A percentile compares a stretch with the other conserved stretches of the same genome.
Evolutionary conservation across 2,113 vertebrate species (phyloP).

Genomic region (Mus spicilegus): DNA sequence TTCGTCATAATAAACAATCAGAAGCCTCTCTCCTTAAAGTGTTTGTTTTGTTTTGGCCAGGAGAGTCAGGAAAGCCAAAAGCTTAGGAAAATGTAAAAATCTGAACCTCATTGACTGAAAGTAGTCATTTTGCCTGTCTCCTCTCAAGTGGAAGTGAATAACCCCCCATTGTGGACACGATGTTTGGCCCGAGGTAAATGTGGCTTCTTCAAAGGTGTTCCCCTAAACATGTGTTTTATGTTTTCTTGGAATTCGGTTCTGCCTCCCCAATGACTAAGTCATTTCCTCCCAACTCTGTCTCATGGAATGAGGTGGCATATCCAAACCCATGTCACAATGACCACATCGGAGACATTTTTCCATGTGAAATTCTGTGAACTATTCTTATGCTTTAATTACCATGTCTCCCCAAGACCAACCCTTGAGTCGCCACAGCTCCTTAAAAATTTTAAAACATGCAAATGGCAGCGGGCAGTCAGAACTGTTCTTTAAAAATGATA

Average conservation of each 20-base stretch:
- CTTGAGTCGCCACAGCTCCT: conserved; percentile 13
- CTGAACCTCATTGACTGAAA: conserved; percentile 40
- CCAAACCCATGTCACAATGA: conserved; percentile 64
- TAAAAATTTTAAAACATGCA: conserved; percentile 20
- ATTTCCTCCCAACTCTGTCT: conserved; percentile 64
- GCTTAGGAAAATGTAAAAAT: conserved; percentile 52
- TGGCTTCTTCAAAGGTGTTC: conserved; percentile 50
- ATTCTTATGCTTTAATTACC: conserved; percentile 72
- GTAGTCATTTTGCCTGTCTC: neutral
- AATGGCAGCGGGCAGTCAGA: conserved; percentile 37
- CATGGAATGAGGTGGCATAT: conserved; percentile 71
- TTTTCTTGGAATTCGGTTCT: conserved; percentile 63
- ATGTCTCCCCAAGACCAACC: conserved; percentile 59
- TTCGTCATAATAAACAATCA: conserved; percentile 34
- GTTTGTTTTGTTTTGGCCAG: neutral
- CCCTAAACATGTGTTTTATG: conserved; percentile 41
- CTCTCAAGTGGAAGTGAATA: conserved; percentile 7
- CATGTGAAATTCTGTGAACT: conserved; percentile 66
- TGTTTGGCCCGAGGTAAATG: neutral
- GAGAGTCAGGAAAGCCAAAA: conserved; percentile 47
- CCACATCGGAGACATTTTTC: conserved; percentile 74
- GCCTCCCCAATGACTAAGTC: conserved; percentile 63
- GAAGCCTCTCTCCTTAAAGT: conserved; percentile 46
- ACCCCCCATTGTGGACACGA: neutral
- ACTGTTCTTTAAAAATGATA: neutral